Base-by-base conservation (phyloP, 2,797 vertebrate species). In the Garrulus glandarius region DNA sequence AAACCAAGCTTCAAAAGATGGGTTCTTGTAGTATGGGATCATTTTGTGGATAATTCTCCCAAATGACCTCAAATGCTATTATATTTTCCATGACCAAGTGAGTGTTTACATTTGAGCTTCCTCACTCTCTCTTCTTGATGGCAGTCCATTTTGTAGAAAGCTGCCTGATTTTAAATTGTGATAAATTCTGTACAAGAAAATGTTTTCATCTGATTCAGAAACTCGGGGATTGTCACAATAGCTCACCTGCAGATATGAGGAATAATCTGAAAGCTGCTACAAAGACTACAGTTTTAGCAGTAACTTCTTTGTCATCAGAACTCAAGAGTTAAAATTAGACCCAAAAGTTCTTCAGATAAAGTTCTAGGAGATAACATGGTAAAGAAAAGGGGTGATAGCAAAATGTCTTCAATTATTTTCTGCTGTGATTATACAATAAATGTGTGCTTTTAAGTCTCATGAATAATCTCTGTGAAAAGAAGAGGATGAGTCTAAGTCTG, bases 21-120 rank as follows among this genome's bases (percentile, higher is more conserved):
- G 49, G 6, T 69, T 72, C 27, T 93, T 88, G 83, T 50, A 60
- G 13, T n/a, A 76, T 27, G 50, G 83, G 71, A 82, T 85, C 6
- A 78, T 41, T 92, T 79, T 46, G 57, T 50, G 64, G 61, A 56
- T 63, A 87, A 85, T 71, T 84, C 65, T 89, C 69, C 24, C 70
- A 79, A 34, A 79, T 80, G 39, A 82, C 41, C 65, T 91, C 60
- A 84, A 83, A 87, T 41, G 34, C 29, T 89, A 89, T 67, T 60
- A 15, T 37, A 59, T 52, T 89, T 97, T 91, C 79, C 68, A 84
- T 68, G 47, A 90, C 43, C 29, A 79, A 94, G 93, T 76, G 49
- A 61, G 9, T 70, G 69, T 91, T 97, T 81, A 89, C 22, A 69
- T 53, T 79, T 26, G 84, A 67, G 22, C 11, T 69, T 89, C 26